These are phyloP conservation scores for Amblyjoppa fuscipennis DNA, from an alignment of 2,888 invertebrate species.

Conservation along the genomic window DNA sequence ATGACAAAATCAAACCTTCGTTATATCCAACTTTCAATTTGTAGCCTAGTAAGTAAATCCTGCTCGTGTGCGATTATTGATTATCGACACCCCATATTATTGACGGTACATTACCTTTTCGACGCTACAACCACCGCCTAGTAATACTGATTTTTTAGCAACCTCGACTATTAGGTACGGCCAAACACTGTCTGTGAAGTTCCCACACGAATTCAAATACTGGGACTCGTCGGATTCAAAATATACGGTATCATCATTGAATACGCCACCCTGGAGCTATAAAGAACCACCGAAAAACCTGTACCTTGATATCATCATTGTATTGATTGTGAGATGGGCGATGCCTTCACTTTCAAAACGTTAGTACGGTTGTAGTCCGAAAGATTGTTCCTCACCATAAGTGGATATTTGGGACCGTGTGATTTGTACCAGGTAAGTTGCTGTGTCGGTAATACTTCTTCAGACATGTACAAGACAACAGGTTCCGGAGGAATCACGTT, in stretches of 20 bases:
- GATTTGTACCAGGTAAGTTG: background rate
- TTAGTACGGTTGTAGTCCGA: background rate
- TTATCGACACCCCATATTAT: background rate
- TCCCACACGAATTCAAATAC: background rate
- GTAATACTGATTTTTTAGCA: background rate
- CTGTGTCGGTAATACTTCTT: background rate
- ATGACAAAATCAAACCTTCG: background rate
- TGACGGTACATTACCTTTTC: background rate
- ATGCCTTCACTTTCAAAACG: background rate
- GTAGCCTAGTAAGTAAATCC: background rate
- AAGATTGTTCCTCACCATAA: background rate
- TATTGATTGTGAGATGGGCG: background rate
- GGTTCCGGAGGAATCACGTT: background rate
- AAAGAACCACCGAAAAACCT: background rate
- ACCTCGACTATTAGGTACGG: background rate
- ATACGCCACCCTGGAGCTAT: background rate
- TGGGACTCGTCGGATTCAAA: rapidly evolving
- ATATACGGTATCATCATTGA: background rate
- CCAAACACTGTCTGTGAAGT: background rate
- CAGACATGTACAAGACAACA: conserved; percentile 1
- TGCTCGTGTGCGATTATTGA: background rate
- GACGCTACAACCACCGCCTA: background rate
- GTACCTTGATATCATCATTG: background rate
- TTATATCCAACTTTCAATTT: background rate
- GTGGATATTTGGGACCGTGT: background rate